These are phyloP conservation scores for Patiria pectinifera DNA, from an alignment of 53 echinoderm and acorn worm genomes.

Conservation along the genomic window DNA sequence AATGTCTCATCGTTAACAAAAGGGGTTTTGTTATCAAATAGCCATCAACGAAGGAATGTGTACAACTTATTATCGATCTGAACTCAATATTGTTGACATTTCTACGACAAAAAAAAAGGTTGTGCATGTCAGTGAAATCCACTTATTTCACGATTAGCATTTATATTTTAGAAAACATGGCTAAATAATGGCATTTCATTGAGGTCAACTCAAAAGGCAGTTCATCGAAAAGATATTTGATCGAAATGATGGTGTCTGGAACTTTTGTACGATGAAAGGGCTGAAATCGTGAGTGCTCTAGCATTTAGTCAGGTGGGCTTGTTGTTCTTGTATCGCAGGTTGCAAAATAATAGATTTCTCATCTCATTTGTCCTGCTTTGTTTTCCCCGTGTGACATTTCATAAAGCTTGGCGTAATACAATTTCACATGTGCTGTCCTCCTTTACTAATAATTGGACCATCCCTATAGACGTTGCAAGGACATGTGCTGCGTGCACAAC, in stretches of 20 bases:
- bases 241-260: background rate
- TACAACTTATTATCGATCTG: too few relatives aligned
- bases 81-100: too few relatives aligned
- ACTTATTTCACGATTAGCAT: background rate
- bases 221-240: background rate
- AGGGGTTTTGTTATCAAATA: too few relatives aligned
- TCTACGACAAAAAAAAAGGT: too few relatives aligned
- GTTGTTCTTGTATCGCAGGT: background rate
- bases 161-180: background rate
- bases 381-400: too few relatives aligned
- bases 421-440: background rate
- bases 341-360: background rate
- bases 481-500: too few relatives aligned
- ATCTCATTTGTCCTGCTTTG: background rate
- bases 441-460: too few relatives aligned
- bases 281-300: background rate
- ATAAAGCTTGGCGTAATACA: background rate
- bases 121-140: background rate
- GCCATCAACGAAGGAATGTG: too few relatives aligned
- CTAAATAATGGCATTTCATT: background rate
- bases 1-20: background rate
- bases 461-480: too few relatives aligned
- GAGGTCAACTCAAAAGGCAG: background rate
- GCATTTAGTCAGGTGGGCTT: background rate
- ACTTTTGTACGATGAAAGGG: background rate